Conservation (phyloP, 2,888 invertebrate genomes). For the Invenusta paracnida region DNA sequence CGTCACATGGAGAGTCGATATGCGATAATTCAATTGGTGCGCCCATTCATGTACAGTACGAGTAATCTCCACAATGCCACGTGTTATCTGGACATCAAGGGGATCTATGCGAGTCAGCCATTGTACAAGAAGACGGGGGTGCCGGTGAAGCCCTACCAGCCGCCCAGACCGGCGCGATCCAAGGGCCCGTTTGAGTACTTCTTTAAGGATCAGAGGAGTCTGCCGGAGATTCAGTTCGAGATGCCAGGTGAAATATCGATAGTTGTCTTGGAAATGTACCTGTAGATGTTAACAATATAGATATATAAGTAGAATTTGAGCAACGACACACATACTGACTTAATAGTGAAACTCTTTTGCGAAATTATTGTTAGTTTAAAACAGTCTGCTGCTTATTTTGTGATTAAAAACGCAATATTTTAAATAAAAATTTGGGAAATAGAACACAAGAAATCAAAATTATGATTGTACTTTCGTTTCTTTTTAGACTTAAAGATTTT, state of each 20-base stretch:
- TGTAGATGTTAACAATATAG: too few relatives aligned
- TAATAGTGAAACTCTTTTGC: too few relatives aligned
- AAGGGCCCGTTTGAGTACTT: neutral
- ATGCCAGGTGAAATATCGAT: neutral
- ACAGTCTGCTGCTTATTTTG: too few relatives aligned
- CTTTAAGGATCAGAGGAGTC: neutral
- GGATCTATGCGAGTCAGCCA: neutral
- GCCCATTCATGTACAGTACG: neutral
- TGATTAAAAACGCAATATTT: too few relatives aligned
- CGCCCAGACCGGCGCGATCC: neutral
- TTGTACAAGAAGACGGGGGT: neutral
- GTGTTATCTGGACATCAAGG: neutral
- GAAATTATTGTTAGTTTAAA: too few relatives aligned
- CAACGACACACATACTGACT: too few relatives aligned
- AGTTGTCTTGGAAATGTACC: too few relatives aligned
- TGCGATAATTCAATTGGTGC: neutral
- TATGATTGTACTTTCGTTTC: too few relatives aligned
- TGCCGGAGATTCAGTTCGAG: slow-evolving; percentile 6
- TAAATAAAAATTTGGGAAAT: too few relatives aligned
- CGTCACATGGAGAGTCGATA: neutral
- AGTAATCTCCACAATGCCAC: neutral
- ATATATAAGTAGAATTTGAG: too few relatives aligned
- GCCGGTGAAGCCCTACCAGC: neutral
- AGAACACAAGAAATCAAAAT: too few relatives aligned
- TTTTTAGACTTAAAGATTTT: too few relatives aligned